Conservation (phyloP, 1,140 invertebrate genomes). For the Phenacoccus solenopsis region DNA sequence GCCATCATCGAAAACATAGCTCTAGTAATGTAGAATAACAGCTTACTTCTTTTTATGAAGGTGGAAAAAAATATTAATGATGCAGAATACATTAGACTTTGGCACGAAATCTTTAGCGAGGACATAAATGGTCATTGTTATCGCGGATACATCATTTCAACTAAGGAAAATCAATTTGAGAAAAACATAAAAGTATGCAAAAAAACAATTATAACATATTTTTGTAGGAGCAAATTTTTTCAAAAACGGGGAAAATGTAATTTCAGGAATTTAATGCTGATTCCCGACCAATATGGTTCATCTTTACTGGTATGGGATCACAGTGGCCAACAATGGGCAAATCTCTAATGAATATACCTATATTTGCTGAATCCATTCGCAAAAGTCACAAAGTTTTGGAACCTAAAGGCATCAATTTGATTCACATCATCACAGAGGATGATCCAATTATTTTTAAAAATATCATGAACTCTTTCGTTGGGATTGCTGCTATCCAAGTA, state of each 20-base stretch:
- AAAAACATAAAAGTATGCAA: not conserved
- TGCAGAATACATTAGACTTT: conserved; percentile 32
- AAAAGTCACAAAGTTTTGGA: conserved; percentile 42
- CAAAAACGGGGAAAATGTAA: no score
- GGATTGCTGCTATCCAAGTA: conserved; percentile 69
- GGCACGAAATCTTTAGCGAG: not conserved
- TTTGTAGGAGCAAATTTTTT: no score
- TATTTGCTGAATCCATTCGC: conserved; percentile 50
- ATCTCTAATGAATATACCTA: conserved; percentile 45
- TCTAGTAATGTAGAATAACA: no score
- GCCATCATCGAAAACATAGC: no score
- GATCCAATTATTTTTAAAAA: conserved; percentile 45
- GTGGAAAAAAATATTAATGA: not conserved
- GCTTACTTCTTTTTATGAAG: no score
- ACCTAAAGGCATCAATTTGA: conserved; percentile 44
- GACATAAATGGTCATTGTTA: conserved; percentile 35
- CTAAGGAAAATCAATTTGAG: conserved; percentile 18
- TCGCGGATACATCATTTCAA: conserved; percentile 51
- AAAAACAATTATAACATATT: no score
- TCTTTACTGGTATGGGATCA: conserved; percentile 54
- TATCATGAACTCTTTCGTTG: conserved; percentile 52
- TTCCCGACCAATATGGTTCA: conserved; percentile 28
- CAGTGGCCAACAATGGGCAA: conserved; percentile 52
- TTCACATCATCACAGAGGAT: conserved; percentile 44
- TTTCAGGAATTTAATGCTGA: no score